Evolutionary conservation across 2,888 invertebrate species (phyloP).

Genomic region (Sisyra nigra): DNA sequence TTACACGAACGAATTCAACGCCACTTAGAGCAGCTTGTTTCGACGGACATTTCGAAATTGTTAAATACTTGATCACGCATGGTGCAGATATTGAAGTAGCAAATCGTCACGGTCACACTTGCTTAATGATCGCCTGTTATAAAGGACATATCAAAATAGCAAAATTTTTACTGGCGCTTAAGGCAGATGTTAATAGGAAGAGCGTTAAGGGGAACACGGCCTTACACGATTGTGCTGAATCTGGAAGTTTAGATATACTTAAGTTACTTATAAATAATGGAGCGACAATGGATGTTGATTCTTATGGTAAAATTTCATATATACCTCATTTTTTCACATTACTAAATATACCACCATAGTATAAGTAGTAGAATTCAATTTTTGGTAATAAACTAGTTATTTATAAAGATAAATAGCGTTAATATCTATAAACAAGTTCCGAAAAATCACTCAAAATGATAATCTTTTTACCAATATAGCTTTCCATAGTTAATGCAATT

Average conservation of each 20-base stretch:
- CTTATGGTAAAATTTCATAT: constrained; percentile 74
- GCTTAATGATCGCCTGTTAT: constrained; percentile 96
- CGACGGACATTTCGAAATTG: constrained; percentile 90
- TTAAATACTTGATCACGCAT: constrained; percentile 77
- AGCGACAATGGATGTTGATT: constrained; percentile 87
- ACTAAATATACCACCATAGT: no score
- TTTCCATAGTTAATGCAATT: no score
- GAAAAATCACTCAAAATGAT: no score
- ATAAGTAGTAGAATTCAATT: no score
- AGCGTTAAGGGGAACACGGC: constrained; percentile 90
- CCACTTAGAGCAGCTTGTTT: constrained; percentile 92
- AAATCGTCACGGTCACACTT: constrained; percentile 91
- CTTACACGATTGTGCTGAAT: constrained; percentile 95
- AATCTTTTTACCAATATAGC: no score
- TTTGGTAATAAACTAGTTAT: no score
- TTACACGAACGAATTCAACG: constrained; percentile 87
- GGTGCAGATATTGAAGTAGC: constrained; percentile 94
- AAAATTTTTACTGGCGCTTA: constrained; percentile 67
- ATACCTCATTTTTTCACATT: no score
- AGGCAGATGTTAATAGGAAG: constrained; percentile 85
- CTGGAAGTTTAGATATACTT: constrained; percentile 83
- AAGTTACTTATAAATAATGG: constrained; percentile 75
- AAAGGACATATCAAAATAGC: constrained; percentile 87
- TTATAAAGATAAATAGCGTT: no score
- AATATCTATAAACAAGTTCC: no score